phyloP scores from a whole-genome alignment of 2,888 invertebrate species.

The Agrochola litura region DNA sequence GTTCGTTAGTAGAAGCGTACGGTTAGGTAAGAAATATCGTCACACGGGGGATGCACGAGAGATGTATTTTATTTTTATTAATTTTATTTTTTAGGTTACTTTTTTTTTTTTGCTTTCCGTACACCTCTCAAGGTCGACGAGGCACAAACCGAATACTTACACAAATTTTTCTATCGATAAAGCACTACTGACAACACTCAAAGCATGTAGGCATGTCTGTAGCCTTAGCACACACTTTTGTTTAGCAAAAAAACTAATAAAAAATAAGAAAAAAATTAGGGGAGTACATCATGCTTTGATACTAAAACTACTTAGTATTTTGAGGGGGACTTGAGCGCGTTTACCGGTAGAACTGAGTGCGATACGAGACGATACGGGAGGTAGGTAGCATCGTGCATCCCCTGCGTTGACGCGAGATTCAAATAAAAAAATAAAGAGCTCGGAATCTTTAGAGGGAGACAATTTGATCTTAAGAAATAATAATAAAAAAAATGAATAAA shows the following conservation, averaged over 20 bases:
- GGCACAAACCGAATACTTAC: constrained; percentile 75
- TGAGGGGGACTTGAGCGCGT: constrained; percentile 67
- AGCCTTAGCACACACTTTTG: constrained; percentile 77
- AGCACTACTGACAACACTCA: constrained; percentile 87
- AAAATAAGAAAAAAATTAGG: constrained; percentile 73
- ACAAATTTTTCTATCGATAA: constrained; percentile 69
- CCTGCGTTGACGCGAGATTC: constrained; percentile 88
- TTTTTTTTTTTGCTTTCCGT: constrained; percentile 73
- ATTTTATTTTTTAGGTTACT: constrained; percentile 46
- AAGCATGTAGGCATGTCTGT: constrained; percentile 83
- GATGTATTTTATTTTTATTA: constrained; percentile 61
- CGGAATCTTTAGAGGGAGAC: constrained; percentile 89
- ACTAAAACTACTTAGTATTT: constrained; percentile 63
- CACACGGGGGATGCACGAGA: constrained; percentile 90
- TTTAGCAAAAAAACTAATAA: constrained; percentile 68
- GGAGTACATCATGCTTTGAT: constrained; percentile 86
- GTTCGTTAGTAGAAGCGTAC: constrained; percentile 89
- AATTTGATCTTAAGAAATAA: constrained; percentile 79
- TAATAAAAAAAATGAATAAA: constrained; percentile 71
- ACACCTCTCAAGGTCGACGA: constrained; percentile 80
- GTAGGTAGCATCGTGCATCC: constrained; percentile 90
- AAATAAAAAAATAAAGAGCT: constrained; percentile 81
- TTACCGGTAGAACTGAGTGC: constrained; percentile 64
- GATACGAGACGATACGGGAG: constrained; percentile 79
- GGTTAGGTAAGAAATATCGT: constrained; percentile 82